Percentiles rank a stretch among this genome's conserved stretches.
phyloP scores from a whole-genome alignment of 2,113 vertebrate species.

The Dicentrarchus labrax region DNA sequence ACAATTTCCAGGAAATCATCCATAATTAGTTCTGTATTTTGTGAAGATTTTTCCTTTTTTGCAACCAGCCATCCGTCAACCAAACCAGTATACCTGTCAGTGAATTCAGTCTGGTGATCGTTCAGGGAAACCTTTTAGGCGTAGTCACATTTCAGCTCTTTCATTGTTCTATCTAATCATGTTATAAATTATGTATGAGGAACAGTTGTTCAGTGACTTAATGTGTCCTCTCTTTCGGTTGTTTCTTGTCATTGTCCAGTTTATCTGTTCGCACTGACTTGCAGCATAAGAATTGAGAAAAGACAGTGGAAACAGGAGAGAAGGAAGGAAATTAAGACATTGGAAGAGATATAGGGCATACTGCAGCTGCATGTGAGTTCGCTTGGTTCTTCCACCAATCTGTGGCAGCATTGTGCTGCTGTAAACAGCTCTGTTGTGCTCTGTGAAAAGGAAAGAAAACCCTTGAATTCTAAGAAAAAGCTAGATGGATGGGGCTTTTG shows the following conservation, averaged over 20 bases:
- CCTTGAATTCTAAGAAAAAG: too few species aligned
- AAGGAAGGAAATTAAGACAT: background rate
- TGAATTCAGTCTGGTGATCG: background rate
- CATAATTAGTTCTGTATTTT: background rate
- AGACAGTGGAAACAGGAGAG: too few species aligned
- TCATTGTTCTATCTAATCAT: background rate
- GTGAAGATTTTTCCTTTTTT: too few species aligned
- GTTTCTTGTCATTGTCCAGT: background rate
- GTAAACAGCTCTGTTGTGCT: too few species aligned
- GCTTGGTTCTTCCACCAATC: too few species aligned
- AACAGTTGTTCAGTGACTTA: background rate
- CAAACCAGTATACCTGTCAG: background rate
- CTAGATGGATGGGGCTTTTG: background rate
- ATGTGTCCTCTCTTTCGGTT: background rate
- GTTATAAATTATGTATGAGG: conserved; percentile 4
- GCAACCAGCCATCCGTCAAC: too few species aligned
- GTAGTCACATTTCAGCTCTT: background rate
- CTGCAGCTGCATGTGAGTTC: too few species aligned
- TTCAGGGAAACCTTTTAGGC: background rate
- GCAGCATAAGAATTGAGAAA: too few species aligned
- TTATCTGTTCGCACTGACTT: background rate
- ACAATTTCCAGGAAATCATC: background rate
- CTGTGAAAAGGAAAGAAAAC: background rate
- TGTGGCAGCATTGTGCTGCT: too few species aligned
- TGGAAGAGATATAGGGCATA: too few species aligned